Percentiles rank a stretch among this genome's conserved stretches.
phyloP scores from a whole-genome alignment of 2,113 vertebrate species.

The Bubo scandiacus region DNA sequence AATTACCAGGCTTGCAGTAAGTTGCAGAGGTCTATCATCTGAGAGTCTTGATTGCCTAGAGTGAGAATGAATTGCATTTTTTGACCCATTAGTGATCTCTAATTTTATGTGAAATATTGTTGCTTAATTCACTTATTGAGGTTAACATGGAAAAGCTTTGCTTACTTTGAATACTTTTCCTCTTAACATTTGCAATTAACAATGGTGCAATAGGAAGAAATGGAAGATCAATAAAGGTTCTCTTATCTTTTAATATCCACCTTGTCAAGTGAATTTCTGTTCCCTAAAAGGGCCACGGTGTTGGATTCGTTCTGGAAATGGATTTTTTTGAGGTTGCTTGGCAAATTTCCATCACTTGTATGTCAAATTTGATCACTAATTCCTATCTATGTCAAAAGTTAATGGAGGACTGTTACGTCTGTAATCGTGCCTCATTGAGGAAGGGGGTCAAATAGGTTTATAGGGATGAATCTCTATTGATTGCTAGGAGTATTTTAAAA shows the following conservation, averaged over 20 bases:
- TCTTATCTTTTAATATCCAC: slow-evolving; percentile 12
- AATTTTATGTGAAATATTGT: neutral
- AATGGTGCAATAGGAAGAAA: neutral
- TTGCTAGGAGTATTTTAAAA: slow-evolving; percentile 39
- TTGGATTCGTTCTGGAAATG: neutral
- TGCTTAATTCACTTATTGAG: slow-evolving; percentile 37
- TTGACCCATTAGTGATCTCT: slow-evolving; percentile 48
- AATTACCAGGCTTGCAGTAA: slow-evolving; percentile 27
- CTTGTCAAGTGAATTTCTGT: slow-evolving; percentile 4
- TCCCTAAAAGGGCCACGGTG: neutral
- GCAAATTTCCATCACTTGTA: neutral
- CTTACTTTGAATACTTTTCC: slow-evolving; percentile 22
- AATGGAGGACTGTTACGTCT: slow-evolving; percentile 14
- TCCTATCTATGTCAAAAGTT: slow-evolving; percentile 37
- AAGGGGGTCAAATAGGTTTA: slow-evolving; percentile 33
- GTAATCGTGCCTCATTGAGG: neutral
- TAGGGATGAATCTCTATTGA: slow-evolving; percentile 26
- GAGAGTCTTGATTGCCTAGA: slow-evolving; percentile 30
- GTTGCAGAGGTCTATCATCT: slow-evolving; percentile 21
- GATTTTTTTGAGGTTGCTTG: neutral
- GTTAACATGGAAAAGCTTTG: slow-evolving; percentile 41
- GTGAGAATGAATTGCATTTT: slow-evolving; percentile 34
- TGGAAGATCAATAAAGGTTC: slow-evolving; percentile 27
- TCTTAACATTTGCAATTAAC: slow-evolving; percentile 39
- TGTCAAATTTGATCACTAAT: slow-evolving; percentile 10